phyloP scores from a whole-genome alignment of 2,797 vertebrate species.

The Crenichthys baileyi region DNA sequence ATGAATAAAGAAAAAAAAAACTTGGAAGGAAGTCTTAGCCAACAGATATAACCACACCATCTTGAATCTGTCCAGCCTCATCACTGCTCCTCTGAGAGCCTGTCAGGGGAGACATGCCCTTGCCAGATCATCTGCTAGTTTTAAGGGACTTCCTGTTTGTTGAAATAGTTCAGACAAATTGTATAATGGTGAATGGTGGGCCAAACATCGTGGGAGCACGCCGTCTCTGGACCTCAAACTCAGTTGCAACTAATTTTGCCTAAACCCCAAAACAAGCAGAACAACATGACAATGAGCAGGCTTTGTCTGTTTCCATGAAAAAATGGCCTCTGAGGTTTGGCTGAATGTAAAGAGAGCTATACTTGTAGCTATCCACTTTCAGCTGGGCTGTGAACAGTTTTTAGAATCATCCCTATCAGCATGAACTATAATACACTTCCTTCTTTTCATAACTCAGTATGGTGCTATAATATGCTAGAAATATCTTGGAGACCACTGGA shows the following conservation, averaged over 20 bases:
- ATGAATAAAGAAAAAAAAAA: conserved; percentile 30
- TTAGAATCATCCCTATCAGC: conserved; percentile 37
- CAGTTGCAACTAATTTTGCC: conserved; percentile 77
- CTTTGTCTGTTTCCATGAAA: conserved; percentile 68
- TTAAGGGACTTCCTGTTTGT: conserved; percentile 80
- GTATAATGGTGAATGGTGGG: conserved; percentile 80
- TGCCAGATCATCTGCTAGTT: conserved; percentile 60
- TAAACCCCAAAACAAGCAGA: conserved; percentile 76
- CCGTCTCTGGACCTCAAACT: conserved; percentile 73
- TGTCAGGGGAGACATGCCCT: conserved; percentile 60
- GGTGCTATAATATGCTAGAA: conserved; percentile 23
- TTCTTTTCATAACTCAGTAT: conserved; percentile 23
- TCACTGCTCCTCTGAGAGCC: conserved; percentile 61
- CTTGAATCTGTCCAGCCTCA: conserved; percentile 77
- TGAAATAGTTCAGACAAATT: conserved; percentile 79
- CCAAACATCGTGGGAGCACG: conserved; percentile 68
- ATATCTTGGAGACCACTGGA: conserved; percentile 5
- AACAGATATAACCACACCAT: conserved; percentile 78
- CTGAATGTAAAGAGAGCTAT: conserved; percentile 46
- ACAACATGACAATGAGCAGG: conserved; percentile 78
- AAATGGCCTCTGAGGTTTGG: conserved; percentile 71
- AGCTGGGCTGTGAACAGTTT: conserved; percentile 44
- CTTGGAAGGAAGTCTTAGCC: conserved; percentile 61
- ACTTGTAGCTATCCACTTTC: conserved; percentile 64
- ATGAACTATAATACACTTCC: conserved; percentile 27